Base-by-base conservation (phyloP, 2,888 invertebrate species). In the Thalpophila matura region DNA sequence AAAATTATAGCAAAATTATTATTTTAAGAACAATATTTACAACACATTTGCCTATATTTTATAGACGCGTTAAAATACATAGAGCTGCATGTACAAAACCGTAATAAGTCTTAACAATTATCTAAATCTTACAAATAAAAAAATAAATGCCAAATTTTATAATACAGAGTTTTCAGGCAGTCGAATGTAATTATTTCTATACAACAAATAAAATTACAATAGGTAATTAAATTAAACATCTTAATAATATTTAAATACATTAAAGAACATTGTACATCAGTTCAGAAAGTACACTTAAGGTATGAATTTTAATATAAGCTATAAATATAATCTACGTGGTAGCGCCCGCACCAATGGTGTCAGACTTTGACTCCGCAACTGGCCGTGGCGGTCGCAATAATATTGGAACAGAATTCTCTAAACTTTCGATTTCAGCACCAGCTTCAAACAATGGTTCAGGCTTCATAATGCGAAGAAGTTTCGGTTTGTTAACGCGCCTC, bases 371-470 rank as follows among this genome's bases (percentile, higher is more conserved):
- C 66, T 92, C 89, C 22, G 85, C 85, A 10, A 86, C 80, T 12
- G 80, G 85, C 10, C 87, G 84, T 6, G 91, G 91, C 14, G 91
- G 91, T 74, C 87, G 86, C 35, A 93, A 76, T 24, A 91, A 69
- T 18, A 86, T 86, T 50, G 89, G 85, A 27, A 91, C 83, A 33
- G 84, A 70, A 0, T 79, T 74, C 53, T 89, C 86, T n/a, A 77
- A 78, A 20, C 85, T 79, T 4, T 88, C 86, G 22, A 79, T 66
- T 14, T 85, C 85, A 67, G 79, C 74, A 16, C 88, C 89, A 49
- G 90, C 84, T 71, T 93, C 92, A 77, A 90, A 93, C 31, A 92
- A 79, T 0, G 93, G 89, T 57, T 93, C 92, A 35, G 90, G 82
- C 76, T 92, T 94, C 29, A 89, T 76, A 60, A 91, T 69, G 62